Evolutionary conservation across 2,113 vertebrate species (phyloP).

Genomic region (Phainopepla nitens): DNA sequence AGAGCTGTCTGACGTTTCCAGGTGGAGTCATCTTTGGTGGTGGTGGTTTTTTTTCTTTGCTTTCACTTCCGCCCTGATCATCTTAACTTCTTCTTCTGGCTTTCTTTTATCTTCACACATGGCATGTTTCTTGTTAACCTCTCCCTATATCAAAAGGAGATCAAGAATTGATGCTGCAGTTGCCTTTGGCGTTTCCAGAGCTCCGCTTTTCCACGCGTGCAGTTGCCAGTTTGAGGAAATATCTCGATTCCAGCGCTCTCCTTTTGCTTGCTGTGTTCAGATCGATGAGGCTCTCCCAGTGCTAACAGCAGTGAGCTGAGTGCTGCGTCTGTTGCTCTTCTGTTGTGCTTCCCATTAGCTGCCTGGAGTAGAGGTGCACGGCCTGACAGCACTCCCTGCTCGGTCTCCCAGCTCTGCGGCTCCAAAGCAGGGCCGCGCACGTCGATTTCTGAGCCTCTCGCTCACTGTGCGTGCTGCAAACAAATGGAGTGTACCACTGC

Average conservation of each 20-base stretch:
- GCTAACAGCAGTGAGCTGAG: background rate
- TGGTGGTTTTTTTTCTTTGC: background rate
- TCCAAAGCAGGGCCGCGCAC: background rate
- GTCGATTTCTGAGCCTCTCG: background rate
- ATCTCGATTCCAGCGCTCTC: background rate
- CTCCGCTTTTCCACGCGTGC: background rate
- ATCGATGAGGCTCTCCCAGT: background rate
- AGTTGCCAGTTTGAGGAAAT: background rate
- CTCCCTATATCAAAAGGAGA: background rate
- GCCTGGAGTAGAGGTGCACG: constrained; percentile 26
- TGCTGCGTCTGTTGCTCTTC: constrained; percentile 18
- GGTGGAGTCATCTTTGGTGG: background rate
- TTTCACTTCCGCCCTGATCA: background rate
- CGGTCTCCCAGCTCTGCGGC: background rate
- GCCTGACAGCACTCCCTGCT: background rate
- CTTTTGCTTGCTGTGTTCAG: background rate
- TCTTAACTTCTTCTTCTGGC: background rate
- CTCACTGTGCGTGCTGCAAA: constrained; percentile 7
- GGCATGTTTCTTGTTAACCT: background rate
- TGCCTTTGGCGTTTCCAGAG: background rate
- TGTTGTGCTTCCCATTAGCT: constrained; percentile 7
- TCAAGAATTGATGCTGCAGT: background rate
- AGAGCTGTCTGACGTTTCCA: background rate
- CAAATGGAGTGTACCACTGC: background rate
- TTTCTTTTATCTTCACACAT: background rate